Evolutionary conservation across 2,113 vertebrate genomes (phyloP).

Genomic region (Neodontobutis hainanensis): DNA sequence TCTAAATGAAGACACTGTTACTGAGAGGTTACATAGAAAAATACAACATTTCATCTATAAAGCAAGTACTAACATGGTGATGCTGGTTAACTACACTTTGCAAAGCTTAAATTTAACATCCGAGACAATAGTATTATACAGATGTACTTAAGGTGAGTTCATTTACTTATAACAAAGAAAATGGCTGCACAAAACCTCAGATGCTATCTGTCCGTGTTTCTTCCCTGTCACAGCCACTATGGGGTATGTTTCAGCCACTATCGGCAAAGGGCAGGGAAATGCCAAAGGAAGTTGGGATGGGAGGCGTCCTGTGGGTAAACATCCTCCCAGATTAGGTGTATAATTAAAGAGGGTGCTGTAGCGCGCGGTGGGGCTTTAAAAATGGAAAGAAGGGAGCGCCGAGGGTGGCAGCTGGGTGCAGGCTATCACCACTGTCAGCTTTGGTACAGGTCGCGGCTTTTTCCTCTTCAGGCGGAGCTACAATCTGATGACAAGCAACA

Average conservation of each 20-base stretch:
- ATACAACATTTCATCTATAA: no score
- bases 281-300: slow-evolving; percentile 66
- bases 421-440: neutral
- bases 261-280: slow-evolving; percentile 71
- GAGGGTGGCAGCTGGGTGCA: neutral
- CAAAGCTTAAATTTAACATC: no score
- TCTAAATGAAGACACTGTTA: no score
- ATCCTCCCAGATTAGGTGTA: slow-evolving; percentile 66
- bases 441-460: neutral
- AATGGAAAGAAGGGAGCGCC: neutral
- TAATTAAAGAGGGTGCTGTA: slow-evolving; percentile 60
- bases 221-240: neutral
- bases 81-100: no score
- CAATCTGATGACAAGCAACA: slow-evolving; percentile 11
- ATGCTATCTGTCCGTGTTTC: neutral
- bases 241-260: slow-evolving; percentile 17
- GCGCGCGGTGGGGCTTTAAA: neutral
- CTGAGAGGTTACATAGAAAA: no score
- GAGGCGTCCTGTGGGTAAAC: slow-evolving; percentile 75
- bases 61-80: no score
- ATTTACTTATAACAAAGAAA: no score
- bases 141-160: no score
- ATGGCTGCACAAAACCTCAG: no score
- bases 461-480: slow-evolving; percentile 18
- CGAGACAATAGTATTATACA: no score